Evolutionary conservation across 2,113 vertebrate species (phyloP), one percentile per base, ranked within the genome.

Genomic region (Cairina moschata): DNA sequence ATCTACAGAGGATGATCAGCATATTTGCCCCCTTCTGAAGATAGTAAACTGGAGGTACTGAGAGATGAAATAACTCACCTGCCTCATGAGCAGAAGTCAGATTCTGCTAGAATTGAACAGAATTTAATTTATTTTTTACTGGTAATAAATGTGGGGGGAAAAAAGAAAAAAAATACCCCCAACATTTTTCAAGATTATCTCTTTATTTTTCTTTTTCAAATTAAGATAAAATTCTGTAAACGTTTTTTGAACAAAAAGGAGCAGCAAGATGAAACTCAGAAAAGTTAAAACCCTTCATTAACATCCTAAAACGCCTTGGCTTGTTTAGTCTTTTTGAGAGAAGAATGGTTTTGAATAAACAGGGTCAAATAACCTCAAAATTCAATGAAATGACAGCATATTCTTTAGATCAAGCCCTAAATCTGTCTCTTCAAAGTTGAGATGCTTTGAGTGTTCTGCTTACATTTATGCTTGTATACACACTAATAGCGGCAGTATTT

Each of bases 341-440:
- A 15, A 87, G 40, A 95, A 92, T 50, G 25, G 6, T 25, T 55
- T 90, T 83, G 54, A 54, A 83, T 67, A 94, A 28, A 17, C 23
- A 82, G 40, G 63, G 28, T 84, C 84, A 94, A 87, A 36, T 65
- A 86, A 86, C 71, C 89, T 87, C 63, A 84, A 83, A 91, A 79
- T 32, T 31, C 88, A 86, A 88, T 40, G 55, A 92, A 85, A 87
- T 60, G 58, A 69, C 55, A 93, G 81, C 89, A 69, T 44, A 54
- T 93, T 82, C 86, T 89, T 95, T 82, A 86, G 48, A 88, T 54
- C 66, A 72, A 65, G 56, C n/a, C 60, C 77, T 58, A 83, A 85
- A 86, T 73, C 34, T 55, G 38, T 32, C 59, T 93, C 86, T 86
- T 92, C 90, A 92, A 89, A 91, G 78, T 0, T 34, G 80, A 91